These are phyloP conservation scores for Calonectris borealis DNA, from an alignment of 2,113 vertebrate genomes.

Conservation along the genomic window DNA sequence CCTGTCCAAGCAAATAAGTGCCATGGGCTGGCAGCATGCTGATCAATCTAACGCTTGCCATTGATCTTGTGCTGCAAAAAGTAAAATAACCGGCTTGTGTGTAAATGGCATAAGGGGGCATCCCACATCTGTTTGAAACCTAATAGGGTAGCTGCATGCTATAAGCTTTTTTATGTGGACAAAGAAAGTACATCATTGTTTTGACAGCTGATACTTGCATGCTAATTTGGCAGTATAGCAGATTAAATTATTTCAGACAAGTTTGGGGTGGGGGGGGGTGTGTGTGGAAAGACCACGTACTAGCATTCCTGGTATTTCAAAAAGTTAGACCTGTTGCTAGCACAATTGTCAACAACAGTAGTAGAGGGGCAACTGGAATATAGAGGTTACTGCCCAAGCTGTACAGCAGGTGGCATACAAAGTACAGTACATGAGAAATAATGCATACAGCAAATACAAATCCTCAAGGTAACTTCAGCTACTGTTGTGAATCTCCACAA, in stretches of 20 bases:
- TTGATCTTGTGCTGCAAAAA: neutral
- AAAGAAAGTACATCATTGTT: neutral
- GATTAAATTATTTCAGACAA: neutral
- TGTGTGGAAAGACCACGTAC: neutral
- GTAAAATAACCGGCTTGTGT: neutral
- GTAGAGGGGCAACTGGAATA: neutral
- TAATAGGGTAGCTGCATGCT: neutral
- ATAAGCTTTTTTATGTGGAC: neutral
- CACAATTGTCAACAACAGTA: neutral
- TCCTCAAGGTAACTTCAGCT: neutral
- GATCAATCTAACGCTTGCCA: neutral
- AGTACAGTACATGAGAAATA: neutral
- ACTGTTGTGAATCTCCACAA: neutral
- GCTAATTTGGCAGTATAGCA: neutral
- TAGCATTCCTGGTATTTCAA: neutral
- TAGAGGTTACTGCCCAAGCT: neutral
- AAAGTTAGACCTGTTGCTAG: neutral
- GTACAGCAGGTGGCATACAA: conserved; percentile 44
- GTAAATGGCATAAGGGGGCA: neutral
- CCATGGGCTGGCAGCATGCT: neutral
- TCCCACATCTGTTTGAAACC: neutral
- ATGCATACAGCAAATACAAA: neutral
- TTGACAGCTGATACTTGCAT: neutral
- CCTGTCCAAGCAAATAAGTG: neutral
- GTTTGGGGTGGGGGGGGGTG: no score